Conservation (phyloP, 2,797 vertebrate genomes). For the Muraenolepis orangiensis region DNA sequence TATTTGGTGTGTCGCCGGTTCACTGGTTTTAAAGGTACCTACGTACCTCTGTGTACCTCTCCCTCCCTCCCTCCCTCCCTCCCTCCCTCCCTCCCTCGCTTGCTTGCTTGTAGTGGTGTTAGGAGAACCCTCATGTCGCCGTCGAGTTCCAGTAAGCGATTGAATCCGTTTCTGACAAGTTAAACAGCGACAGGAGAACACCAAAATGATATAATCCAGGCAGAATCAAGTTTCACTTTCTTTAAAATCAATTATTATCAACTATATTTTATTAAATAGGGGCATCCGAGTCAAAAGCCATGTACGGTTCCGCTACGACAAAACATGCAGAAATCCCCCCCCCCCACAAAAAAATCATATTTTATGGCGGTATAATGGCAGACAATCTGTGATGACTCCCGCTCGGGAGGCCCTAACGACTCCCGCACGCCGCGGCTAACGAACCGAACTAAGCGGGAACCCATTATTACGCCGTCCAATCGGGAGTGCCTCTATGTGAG, state of each 20-base stretch:
- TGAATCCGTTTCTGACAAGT: not conserved
- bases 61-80: not conserved
- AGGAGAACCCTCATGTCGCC: not conserved
- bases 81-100: not conserved
- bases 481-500: slow-evolving; percentile 42
- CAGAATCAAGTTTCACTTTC: not conserved
- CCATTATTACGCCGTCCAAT: slow-evolving; percentile 41
- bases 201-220: not conserved
- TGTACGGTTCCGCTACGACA: not conserved
- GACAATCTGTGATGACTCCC: slow-evolving; percentile 20
- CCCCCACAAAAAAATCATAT: slow-evolving; percentile 3
- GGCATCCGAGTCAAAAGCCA: not conserved
- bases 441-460: slow-evolving; percentile 27
- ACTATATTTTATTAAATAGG: not conserved
- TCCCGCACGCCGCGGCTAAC: slow-evolving; percentile 3
- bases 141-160: not conserved
- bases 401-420: slow-evolving; percentile 21
- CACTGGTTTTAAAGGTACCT: not conserved
- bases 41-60: no score
- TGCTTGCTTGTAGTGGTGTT: not conserved
- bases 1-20: slow-evolving; percentile 1
- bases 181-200: not conserved
- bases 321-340: not conserved
- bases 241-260: not conserved
- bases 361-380: slow-evolving; percentile 31